A percentile compares a stretch with the other conserved stretches of the same genome.
These are phyloP conservation scores for Prunella fulvescens DNA, from an alignment of 2,113 vertebrate species.

Conservation along the genomic window DNA sequence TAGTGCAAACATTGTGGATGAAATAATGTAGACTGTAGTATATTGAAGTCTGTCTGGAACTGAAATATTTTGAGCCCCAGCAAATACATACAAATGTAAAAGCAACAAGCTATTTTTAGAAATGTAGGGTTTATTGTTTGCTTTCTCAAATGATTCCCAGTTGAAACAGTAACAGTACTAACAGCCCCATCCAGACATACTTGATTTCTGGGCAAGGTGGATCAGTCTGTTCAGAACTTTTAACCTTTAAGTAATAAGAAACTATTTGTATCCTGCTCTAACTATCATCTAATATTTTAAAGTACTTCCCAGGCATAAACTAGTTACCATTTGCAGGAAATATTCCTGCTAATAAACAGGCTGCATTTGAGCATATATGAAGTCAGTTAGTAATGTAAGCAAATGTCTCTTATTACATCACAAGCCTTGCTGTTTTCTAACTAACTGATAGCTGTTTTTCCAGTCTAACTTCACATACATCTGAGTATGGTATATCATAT, in stretches of 20 bases:
- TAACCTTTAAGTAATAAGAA: neutral
- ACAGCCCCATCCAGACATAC: neutral
- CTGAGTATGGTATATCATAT: neutral
- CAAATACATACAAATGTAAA: neutral
- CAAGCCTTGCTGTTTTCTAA: neutral
- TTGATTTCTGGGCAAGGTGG: neutral
- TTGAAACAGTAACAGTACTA: neutral
- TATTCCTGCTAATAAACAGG: neutral
- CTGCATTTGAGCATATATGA: neutral
- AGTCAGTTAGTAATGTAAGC: neutral
- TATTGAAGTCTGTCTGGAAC: neutral
- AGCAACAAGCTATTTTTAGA: neutral
- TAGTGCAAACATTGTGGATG: neutral
- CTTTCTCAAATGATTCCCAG: neutral
- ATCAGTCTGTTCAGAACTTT: neutral
- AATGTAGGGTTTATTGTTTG: neutral
- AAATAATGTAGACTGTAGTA: neutral
- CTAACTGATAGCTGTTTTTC: neutral
- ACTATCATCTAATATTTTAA: neutral
- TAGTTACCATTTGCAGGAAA: neutral
- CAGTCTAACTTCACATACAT: neutral
- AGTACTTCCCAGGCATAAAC: neutral
- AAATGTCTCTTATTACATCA: neutral
- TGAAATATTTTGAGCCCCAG: neutral
- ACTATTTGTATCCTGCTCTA: neutral